These are phyloP conservation scores for Rhorus exstirpatorius DNA, from an alignment of 2,888 invertebrate genomes.

Conservation along the genomic window DNA sequence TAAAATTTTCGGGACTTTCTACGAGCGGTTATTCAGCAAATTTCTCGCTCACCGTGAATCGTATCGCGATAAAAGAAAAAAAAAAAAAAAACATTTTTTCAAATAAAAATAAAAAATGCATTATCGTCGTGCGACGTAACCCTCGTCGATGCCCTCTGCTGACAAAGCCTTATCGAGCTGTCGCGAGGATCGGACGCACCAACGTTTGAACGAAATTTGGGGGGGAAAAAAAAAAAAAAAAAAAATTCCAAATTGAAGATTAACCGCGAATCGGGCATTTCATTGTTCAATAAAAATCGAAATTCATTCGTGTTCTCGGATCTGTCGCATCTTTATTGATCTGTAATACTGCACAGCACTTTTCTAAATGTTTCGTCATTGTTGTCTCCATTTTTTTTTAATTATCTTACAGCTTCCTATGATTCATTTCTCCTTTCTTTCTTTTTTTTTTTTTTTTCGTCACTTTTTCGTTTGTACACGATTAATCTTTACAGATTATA, in stretches of 20 bases:
- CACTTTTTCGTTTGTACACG: slow-evolving; percentile 64
- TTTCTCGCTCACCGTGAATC: not conserved
- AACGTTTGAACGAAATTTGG: not conserved
- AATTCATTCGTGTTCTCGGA: not conserved
- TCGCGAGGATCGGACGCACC: not conserved
- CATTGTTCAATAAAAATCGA: not conserved
- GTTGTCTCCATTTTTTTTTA: slow-evolving; percentile 66
- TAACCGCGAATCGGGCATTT: too few relatives aligned
- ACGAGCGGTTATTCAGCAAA: not conserved
- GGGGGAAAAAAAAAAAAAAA: too few relatives aligned
- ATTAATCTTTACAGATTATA: slow-evolving; percentile 77
- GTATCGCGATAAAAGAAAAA: not conserved
- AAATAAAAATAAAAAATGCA: not conserved
- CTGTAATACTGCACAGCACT: slow-evolving; percentile 83
- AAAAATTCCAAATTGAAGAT: too few relatives aligned
- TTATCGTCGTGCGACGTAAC: not conserved
- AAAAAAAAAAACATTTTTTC: not conserved
- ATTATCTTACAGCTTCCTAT: slow-evolving; percentile 64
- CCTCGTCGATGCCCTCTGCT: slow-evolving; percentile 9
- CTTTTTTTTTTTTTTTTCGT: slow-evolving; percentile 40
- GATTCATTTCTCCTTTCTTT: slow-evolving; percentile 45
- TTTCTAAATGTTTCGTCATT: slow-evolving; percentile 71
- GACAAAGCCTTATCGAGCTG: not conserved
- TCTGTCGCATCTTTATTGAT: slow-evolving; percentile 79
- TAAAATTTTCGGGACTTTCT: too few relatives aligned